Base-by-base conservation (phyloP, 2,888 invertebrate species). In the Hemaris fuciformis region DNA sequence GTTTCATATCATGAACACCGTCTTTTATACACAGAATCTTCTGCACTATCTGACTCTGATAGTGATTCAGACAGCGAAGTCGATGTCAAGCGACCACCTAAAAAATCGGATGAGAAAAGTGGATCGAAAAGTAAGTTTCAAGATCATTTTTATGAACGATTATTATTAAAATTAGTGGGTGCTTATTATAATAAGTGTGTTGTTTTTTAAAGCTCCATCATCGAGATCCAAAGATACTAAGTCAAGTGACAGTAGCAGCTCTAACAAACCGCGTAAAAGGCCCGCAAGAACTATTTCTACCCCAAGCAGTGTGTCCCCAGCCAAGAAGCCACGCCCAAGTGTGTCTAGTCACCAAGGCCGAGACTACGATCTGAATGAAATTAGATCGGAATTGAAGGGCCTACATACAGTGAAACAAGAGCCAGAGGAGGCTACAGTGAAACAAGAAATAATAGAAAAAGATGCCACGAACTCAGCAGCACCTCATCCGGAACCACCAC, bases 311-410 rank as follows among this genome's bases (percentile, higher is more conserved):
- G 78, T 80, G 0, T 87, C 90, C 0, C 89, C 90, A 0, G 76
- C 87, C 2, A 91, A 91, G 69, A 89, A 87, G 70, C 75, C 81
- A 0, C 85, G 91, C 0, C 75, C 85, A 6, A 80, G 71, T 59
- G 66, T 77, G 7, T 66, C 81, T 8, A 70, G 74, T 1, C 88
- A 87, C 64, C 87, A 86, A 66, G 91, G 91, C 1, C 93, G 96
- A 3, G 97, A 97, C 77, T 97, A 96, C 79, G 97, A 97, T 85
- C 92, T 97, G 23, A 97, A 96, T 85, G 96, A 97, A 88, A 97
- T 97, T 63, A 93, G 97, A 69, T 96, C 96, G 0, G 97, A 97
- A 80, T 85, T 97, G 2, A 97, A 97, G 84, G 97, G 97, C 4
- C 94, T 97, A 1, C 88, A 91, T 45, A 85, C 91, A 0, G 94